These are phyloP conservation scores for Astropecten irregularis DNA, from an alignment of 53 echinoderm and acorn worm genomes.

Conservation along the genomic window DNA sequence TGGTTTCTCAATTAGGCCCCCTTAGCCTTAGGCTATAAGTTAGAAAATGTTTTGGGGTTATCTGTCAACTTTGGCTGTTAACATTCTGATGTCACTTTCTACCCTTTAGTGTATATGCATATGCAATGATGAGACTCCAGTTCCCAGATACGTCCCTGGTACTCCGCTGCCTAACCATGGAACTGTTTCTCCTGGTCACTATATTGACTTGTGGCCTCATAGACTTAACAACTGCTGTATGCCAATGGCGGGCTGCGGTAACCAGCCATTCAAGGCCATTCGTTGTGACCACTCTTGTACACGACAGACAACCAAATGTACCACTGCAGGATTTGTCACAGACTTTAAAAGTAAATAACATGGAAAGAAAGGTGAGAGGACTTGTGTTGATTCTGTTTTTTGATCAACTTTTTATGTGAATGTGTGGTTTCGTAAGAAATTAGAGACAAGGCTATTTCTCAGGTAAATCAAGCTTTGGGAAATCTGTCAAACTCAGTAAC, in stretches of 20 bases:
- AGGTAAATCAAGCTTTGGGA: neutral
- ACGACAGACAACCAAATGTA: neutral
- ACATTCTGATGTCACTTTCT: too few relatives aligned
- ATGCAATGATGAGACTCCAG: too few relatives aligned
- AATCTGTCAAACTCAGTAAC: neutral
- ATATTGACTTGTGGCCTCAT: neutral
- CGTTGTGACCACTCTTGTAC: neutral
- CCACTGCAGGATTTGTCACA: neutral
- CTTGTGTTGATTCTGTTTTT: neutral
- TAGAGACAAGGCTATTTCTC: neutral
- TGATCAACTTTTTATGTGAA: neutral
- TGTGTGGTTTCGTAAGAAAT: neutral
- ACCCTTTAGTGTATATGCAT: too few relatives aligned
- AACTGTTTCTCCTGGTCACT: neutral
- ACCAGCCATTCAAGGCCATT: constrained; percentile 16
- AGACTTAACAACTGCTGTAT: neutral
- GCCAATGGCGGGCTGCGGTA: constrained; percentile 26
- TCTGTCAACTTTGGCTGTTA: too few relatives aligned
- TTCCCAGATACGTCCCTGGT: too few relatives aligned
- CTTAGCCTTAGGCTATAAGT: too few relatives aligned
- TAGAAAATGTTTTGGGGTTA: too few relatives aligned
- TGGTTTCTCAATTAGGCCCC: too few relatives aligned
- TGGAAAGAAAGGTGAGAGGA: neutral
- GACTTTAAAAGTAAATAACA: neutral
- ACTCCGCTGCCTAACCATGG: too few relatives aligned